phyloP scores from a whole-genome alignment of 2,797 vertebrate genomes.

The Buceros bicornis region DNA sequence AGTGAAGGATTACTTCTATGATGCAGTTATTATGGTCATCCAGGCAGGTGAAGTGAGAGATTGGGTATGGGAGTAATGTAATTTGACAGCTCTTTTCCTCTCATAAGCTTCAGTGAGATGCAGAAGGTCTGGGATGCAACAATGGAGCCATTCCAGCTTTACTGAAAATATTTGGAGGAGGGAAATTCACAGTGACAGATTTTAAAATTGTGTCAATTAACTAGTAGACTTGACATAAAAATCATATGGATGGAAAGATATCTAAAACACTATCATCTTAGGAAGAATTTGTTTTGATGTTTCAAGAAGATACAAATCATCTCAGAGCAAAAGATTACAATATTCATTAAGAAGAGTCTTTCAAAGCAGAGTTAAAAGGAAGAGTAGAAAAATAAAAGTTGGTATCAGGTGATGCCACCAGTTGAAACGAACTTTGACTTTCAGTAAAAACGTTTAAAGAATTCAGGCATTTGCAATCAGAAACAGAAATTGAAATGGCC shows the following conservation, averaged over 20 bases:
- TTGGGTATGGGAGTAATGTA: background rate
- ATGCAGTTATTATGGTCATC: conserved; percentile 44
- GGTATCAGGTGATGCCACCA: background rate
- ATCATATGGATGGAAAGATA: background rate
- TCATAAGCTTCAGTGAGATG: conserved; percentile 16
- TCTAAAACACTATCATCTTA: conserved; percentile 26
- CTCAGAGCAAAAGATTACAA: conserved; percentile 14
- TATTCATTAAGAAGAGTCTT: conserved; percentile 65
- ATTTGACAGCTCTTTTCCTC: conserved; percentile 34
- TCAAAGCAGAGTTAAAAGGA: conserved; percentile 23
- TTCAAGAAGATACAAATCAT: background rate
- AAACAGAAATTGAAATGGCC: background rate
- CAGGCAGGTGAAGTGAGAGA: conserved; percentile 30
- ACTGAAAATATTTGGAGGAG: background rate
- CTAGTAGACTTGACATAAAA: conserved; percentile 58
- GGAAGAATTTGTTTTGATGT: conserved; percentile 39
- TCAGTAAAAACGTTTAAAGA: background rate
- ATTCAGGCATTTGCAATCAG: background rate
- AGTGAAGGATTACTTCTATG: conserved; percentile 25
- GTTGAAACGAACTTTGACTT: background rate
- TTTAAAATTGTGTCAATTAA: conserved; percentile 65
- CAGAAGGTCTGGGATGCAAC: background rate
- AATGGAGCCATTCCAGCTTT: background rate
- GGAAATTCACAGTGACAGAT: conserved; percentile 31
- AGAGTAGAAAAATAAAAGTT: background rate